Conservation (phyloP, 1,140 invertebrate genomes). For the Uloborus diversus region DNA sequence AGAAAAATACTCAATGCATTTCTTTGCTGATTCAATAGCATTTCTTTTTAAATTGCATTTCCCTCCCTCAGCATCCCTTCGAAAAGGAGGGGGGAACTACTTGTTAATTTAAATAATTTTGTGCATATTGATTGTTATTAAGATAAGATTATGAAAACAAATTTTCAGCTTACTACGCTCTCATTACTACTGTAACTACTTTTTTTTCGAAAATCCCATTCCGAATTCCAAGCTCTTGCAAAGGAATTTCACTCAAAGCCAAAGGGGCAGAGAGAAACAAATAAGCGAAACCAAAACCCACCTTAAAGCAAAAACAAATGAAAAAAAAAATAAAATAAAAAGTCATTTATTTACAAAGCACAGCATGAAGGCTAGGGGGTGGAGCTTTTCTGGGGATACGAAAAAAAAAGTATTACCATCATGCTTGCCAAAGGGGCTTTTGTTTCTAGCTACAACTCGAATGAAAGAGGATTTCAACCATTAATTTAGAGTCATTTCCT, state of each 20-base stretch:
- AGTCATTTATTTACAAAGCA: conserved; percentile 51
- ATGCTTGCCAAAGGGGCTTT: conserved; percentile 30
- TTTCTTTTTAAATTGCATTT: no score
- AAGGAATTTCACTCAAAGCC: not conserved
- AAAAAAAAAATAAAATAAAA: conserved; percentile 17
- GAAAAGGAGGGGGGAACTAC: no score
- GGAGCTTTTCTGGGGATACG: not conserved
- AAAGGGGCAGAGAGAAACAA: not conserved
- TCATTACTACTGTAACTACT: no score
- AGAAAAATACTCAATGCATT: no score
- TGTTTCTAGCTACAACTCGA: conserved; percentile 12
- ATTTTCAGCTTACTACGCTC: no score
- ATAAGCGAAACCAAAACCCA: conserved; percentile 17
- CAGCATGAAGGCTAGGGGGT: conserved; percentile 6
- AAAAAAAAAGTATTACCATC: conserved; percentile 54
- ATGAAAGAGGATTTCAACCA: conserved; percentile 49
- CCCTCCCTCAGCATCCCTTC: no score
- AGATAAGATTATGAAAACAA: no score
- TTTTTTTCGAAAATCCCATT: no score
- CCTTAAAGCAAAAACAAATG: conserved; percentile 9
- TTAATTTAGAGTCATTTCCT: conserved; percentile 56
- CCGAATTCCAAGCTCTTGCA: no score
- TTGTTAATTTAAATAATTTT: no score
- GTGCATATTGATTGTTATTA: no score
- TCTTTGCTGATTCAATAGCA: no score